Evolutionary conservation across 2,888 invertebrate species (phyloP).

Genomic region (Parnassius apollo): DNA sequence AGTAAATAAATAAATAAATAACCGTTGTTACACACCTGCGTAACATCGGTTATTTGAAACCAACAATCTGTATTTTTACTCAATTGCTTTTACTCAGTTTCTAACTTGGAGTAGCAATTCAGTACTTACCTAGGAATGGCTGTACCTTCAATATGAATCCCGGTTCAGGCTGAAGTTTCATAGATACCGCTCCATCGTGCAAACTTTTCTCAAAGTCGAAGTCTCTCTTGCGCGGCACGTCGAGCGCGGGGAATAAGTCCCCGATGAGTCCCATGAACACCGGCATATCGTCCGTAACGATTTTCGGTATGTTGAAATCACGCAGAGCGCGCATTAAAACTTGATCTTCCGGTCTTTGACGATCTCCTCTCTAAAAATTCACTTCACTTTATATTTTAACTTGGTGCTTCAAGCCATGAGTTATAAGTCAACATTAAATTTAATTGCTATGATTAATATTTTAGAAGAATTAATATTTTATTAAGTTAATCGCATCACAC

Average conservation of each 20-base stretch:
- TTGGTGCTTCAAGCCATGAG: no score
- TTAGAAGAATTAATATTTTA: no score
- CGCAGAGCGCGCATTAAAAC: slow-evolving; percentile 95
- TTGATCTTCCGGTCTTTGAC: slow-evolving; percentile 92
- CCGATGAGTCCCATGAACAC: slow-evolving; percentile 97
- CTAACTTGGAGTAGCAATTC: no score
- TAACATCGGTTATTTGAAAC: no score
- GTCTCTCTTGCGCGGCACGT: slow-evolving; percentile 94
- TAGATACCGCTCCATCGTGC: slow-evolving; percentile 87
- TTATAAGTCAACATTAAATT: no score
- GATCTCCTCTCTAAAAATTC: slow-evolving; percentile 82
- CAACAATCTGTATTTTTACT: no score
- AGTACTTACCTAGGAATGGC: neutral
- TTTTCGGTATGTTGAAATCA: slow-evolving; percentile 97
- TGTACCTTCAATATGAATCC: slow-evolving; percentile 91
- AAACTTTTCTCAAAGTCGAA: slow-evolving; percentile 91
- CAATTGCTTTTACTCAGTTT: no score
- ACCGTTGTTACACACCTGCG: no score
- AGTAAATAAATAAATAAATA: no score
- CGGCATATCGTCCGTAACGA: slow-evolving; percentile 94
- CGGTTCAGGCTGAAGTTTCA: slow-evolving; percentile 94
- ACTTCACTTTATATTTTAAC: neutral
- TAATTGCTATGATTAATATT: no score
- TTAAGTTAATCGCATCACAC: no score
- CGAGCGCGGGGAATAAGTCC: slow-evolving; percentile 94